Evolutionary conservation across 2,888 invertebrate species (phyloP).

Genomic region (Spilosoma lubricipeda): DNA sequence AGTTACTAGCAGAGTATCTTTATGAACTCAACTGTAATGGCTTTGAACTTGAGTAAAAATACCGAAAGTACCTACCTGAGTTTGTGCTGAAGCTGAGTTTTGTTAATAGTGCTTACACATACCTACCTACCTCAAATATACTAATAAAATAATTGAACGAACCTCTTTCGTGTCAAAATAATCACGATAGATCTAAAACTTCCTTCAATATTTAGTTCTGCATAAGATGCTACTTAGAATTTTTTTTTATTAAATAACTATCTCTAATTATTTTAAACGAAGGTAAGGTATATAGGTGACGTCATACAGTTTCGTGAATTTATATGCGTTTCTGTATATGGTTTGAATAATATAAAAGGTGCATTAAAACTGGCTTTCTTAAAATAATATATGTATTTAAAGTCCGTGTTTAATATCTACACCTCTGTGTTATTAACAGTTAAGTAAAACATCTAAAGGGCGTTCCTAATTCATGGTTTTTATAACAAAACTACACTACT

Average conservation of each 20-base stretch:
- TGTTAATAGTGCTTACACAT: neutral
- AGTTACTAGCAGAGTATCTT: slow-evolving; percentile 12
- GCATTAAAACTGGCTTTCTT: slow-evolving; percentile 55
- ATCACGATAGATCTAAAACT: neutral
- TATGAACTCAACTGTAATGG: slow-evolving; percentile 12
- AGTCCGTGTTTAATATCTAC: slow-evolving; percentile 73
- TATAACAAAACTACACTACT: slow-evolving; percentile 47
- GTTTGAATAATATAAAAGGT: slow-evolving; percentile 30
- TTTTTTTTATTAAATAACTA: too few species aligned
- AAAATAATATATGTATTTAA: slow-evolving; percentile 64
- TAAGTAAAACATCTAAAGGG: slow-evolving; percentile 80
- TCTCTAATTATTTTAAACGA: too few species aligned
- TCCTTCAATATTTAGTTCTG: neutral
- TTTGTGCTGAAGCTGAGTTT: neutral
- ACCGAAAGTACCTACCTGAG: neutral
- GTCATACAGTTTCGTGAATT: slow-evolving; percentile 20
- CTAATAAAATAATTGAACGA: neutral
- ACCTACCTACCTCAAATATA: neutral
- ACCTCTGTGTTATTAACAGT: slow-evolving; percentile 75
- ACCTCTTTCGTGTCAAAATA: neutral
- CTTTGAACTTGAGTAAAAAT: slow-evolving; percentile 11
- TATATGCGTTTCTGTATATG: slow-evolving; percentile 11
- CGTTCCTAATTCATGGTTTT: slow-evolving; percentile 62
- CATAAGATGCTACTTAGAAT: too few species aligned
- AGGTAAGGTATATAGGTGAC: neutral